Evolutionary conservation across 2,888 invertebrate genomes (phyloP), one percentile per base, ranked within the genome.

Genomic region (Agrenia bidenticulata): DNA sequence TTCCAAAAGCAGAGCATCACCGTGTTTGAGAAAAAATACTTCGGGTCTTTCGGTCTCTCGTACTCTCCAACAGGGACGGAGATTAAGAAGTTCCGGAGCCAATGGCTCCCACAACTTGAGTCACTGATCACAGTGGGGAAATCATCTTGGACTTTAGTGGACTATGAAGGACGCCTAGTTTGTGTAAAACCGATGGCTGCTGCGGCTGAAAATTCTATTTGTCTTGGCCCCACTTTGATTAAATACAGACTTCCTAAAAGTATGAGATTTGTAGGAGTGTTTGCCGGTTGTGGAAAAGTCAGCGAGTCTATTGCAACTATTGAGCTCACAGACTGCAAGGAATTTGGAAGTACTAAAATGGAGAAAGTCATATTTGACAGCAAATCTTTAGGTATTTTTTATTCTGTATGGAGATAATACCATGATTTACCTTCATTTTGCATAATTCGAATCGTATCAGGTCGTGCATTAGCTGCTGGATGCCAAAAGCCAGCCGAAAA

Each of bases 271-370:
- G 51, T 15, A 7, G 51, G 21, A 4, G 51, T 51, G 2, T 17
- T 51, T 23, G 21, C 51, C 19, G 21, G 21, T 19, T 51, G 51
- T 51, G 24, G 23, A 13, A 7, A 9, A 2, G 9, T 9, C 7
- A 51, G 15, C 24, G 7, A 2, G 23, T 51, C 15, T 11, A 11
- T 32, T 4, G 5, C 11, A 4, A 32, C 32, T 32, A 2, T 32
- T 7, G 15, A 23, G 2, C 55, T 55, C 17, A 24, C 15, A n/a
- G 55, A 55, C 55, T 55, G 55, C 24, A 13, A 24, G 7, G 21
- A 55, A 15, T 55, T 55, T 32, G 55, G 55, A 27, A 45, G 45
- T 32, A 7, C 32, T 4, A 32, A 32, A 32, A 32, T 32, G 32
- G 32, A 32, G 11, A 32, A 32, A 32, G 32, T 32, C 32, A 4